These are phyloP conservation scores for Rhaphigaster nebulosa DNA, from an alignment of 2,888 invertebrate species.

Conservation along the genomic window DNA sequence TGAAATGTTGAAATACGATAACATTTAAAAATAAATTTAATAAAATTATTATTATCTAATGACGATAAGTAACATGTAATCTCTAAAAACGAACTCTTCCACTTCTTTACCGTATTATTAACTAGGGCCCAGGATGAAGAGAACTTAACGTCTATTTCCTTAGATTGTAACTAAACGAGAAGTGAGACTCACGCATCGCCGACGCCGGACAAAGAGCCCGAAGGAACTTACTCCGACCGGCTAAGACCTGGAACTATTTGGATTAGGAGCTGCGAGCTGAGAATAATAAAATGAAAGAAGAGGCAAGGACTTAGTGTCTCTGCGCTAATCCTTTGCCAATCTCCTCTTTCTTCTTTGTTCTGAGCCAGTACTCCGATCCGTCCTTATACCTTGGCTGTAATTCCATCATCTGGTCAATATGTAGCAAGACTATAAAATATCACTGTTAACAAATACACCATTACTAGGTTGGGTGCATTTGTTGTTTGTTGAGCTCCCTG, in stretches of 20 bases:
- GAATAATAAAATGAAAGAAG: conserved; percentile 1
- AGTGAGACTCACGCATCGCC: background rate
- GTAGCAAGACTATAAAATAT: too few relatives aligned
- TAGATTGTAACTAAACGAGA: background rate
- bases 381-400: background rate
- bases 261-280: background rate
- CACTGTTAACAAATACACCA: too few relatives aligned
- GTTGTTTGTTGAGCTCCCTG: too few relatives aligned
- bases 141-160: too few relatives aligned
- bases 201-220: background rate
- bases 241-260: background rate
- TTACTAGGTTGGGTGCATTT: too few relatives aligned
- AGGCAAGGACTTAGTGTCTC: background rate
- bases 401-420: background rate
- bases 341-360: conserved; percentile 6
- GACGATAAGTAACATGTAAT: too few relatives aligned
- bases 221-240: background rate
- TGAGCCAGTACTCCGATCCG: background rate
- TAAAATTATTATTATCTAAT: too few relatives aligned
- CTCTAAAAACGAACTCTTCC: too few relatives aligned
- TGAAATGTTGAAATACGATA: too few relatives aligned
- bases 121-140: too few relatives aligned
- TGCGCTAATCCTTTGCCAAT: background rate
- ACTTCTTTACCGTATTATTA: too few relatives aligned
- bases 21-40: too few relatives aligned